A percentile compares a stretch with the other conserved stretches of the same genome.
phyloP scores from a whole-genome alignment of 2,113 vertebrate species.

The Corydoras sp. region DNA sequence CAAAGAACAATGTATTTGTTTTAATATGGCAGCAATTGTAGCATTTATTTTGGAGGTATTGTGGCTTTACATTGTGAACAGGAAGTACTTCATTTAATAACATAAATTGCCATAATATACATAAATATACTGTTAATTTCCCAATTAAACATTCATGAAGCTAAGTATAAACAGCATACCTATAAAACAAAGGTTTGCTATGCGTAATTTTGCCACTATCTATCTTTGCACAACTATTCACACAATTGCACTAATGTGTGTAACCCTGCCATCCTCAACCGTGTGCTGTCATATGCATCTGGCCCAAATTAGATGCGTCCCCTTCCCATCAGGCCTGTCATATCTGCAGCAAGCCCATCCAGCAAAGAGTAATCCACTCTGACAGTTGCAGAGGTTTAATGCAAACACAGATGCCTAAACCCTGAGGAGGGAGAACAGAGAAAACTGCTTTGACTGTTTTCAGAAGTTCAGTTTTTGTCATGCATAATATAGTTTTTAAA shows the following conservation, averaged over 20 bases:
- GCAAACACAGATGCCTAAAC: constrained; percentile 35
- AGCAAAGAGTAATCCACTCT: constrained; percentile 31
- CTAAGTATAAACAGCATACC: background rate
- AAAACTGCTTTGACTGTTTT: background rate
- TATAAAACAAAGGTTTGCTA: constrained; percentile 21
- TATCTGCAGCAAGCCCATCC: constrained; percentile 23
- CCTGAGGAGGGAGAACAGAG: constrained; percentile 3
- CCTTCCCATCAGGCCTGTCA: constrained; percentile 43
- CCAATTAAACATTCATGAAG: constrained; percentile 12
- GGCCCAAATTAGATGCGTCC: constrained; percentile 33
- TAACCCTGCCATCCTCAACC: constrained; percentile 25
- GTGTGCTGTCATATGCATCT: constrained; percentile 29
- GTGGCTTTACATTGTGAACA: background rate
- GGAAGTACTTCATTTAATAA: too few species aligned
- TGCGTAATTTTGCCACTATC: constrained; percentile 2
- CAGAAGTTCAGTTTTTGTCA: too few species aligned
- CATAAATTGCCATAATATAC: too few species aligned
- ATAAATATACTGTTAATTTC: background rate
- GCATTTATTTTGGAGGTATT: constrained; percentile 34
- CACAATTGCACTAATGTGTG: background rate
- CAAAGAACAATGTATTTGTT: constrained; percentile 38
- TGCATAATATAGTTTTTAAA: too few species aligned
- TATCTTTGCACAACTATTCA: constrained; percentile 4
- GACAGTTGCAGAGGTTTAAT: constrained; percentile 39
- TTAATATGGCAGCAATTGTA: constrained; percentile 42